Conservation (phyloP, 1,140 invertebrate genomes). For the Lordiphosa stackelbergi region DNA sequence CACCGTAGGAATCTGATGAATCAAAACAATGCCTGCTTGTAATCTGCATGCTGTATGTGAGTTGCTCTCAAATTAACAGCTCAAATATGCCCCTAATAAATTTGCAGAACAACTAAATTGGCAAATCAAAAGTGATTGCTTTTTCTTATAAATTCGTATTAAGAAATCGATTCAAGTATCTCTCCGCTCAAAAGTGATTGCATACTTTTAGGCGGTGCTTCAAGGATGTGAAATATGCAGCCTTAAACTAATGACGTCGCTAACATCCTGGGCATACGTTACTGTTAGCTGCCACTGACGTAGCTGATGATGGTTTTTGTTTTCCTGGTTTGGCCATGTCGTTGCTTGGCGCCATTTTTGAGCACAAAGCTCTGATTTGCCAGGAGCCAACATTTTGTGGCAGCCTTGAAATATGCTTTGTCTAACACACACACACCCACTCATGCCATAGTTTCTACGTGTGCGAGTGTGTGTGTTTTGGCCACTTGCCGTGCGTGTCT, state of each 20-base stretch:
- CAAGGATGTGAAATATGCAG: background rate
- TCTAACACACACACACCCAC: slow-evolving; percentile 16
- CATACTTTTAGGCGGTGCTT: slow-evolving; percentile 20
- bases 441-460: slow-evolving; percentile 25
- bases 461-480: slow-evolving; percentile 24
- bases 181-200: slow-evolving; percentile 19
- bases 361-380: slow-evolving; percentile 63
- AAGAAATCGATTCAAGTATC: too few relatives aligned
- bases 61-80: too few relatives aligned
- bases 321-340: slow-evolving; percentile 42
- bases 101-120: too few relatives aligned
- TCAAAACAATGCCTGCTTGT: too few relatives aligned
- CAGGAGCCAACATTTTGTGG: slow-evolving; percentile 35
- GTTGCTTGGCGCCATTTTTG: slow-evolving; percentile 23
- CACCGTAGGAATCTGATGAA: too few relatives aligned
- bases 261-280: slow-evolving; percentile 7
- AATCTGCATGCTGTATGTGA: too few relatives aligned
- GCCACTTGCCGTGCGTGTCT: slow-evolving; percentile 60
- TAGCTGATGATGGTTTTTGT: slow-evolving; percentile 34
- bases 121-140: background rate
- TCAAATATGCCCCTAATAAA: too few relatives aligned
- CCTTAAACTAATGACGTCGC: slow-evolving; percentile 12
- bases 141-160: background rate
- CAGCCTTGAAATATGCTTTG: slow-evolving; percentile 65
- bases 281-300: slow-evolving; percentile 9